Conservation (phyloP, 2,113 vertebrate species). For the Lonchura striata region DNA sequence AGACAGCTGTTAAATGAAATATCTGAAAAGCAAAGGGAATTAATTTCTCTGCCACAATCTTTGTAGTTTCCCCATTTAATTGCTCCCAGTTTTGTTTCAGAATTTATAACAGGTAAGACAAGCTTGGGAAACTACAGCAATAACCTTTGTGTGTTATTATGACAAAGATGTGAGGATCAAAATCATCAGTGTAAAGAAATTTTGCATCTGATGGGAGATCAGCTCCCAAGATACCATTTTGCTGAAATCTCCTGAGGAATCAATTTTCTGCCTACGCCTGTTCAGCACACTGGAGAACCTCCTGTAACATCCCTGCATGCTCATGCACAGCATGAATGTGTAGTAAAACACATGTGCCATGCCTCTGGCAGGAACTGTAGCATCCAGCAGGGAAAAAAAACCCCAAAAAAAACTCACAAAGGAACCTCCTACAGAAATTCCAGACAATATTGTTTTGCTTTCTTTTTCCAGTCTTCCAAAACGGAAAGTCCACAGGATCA, state of each 20-base stretch:
- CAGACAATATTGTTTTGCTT: neutral
- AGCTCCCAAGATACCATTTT: neutral
- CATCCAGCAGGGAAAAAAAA: neutral
- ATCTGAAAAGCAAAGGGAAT: neutral
- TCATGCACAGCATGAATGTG: neutral
- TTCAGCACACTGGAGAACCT: neutral
- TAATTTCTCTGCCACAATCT: neutral
- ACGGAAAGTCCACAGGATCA: rapidly evolving
- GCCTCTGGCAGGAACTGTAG: neutral
- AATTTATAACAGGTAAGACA: neutral
- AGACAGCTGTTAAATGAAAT: neutral
- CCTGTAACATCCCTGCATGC: neutral
- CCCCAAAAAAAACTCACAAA: rapidly evolving
- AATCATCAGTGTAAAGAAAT: neutral
- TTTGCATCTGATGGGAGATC: neutral
- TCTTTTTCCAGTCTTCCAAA: neutral
- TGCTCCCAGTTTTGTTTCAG: neutral
- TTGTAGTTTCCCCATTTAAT: neutral
- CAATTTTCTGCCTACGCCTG: neutral
- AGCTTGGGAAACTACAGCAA: neutral
- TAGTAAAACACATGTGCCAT: neutral
- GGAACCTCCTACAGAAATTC: neutral
- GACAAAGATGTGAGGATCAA: neutral
- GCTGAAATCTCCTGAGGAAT: neutral
- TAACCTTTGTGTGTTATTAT: neutral